Evolutionary conservation across 2,888 invertebrate genomes (phyloP), one percentile per base, ranked within the genome.

Genomic region (Yponomeuta malinellus): DNA sequence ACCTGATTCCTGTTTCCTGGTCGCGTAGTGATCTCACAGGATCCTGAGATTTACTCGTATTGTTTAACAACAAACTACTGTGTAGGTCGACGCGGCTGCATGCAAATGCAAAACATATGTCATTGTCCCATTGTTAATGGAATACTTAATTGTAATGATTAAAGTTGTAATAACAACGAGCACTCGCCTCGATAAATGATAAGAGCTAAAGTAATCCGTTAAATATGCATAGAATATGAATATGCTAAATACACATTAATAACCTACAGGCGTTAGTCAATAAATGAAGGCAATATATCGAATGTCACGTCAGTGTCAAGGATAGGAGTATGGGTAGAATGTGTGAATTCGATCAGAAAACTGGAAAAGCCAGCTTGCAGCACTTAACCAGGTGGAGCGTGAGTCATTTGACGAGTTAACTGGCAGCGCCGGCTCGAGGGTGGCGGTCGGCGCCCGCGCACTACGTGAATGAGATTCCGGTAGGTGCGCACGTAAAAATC

Each of bases 401-500:
- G 91, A 90, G 89, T 91, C 91, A 90, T 90, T 88, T 90, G 90
- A 90, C 90, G 89, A 89, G 89, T 90, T 88, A 89, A 87, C 87
- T 86, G 88, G 88, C 85, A 84, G 81, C 83, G 82, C 78, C 80
- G 78, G 71, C 72, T 71, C 71, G 72, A 72, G 80, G 72, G 73
- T 79, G 79, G 83, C 82, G 48, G 68, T 65, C 78, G 85, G 85
- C 81, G 83, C 81, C 85, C 85, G 84, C 88, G 84, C 88, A 87
- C 87, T 79, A 79, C 81, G 88, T 91, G 87, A 91, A 91, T 91
- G 92, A 90, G 89, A 91, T 90, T 88, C 90, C 91, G 90, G 90
- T 91, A 90, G 90, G 90, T 90, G 89, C 89, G 87, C 90, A 91
- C 91, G 90, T 92, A 92, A 92, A 92, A 92, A 92, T 92, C 92